Evolutionary conservation across 1,140 invertebrate species (phyloP).

Genomic region (Microplitis mediator): DNA sequence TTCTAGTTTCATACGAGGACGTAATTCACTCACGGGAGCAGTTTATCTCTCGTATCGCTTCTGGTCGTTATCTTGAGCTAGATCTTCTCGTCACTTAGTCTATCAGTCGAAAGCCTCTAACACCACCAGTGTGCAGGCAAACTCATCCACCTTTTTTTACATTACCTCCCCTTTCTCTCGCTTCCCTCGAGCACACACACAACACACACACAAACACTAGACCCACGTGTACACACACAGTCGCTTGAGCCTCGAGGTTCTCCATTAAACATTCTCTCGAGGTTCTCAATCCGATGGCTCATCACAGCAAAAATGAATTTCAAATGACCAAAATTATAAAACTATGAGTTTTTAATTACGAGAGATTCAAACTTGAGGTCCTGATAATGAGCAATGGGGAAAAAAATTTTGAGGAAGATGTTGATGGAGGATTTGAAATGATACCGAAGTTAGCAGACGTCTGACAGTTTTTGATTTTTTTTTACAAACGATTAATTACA

Average conservation of each 20-base stretch:
- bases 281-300: too few species aligned
- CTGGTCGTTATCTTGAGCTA: constrained; percentile 21
- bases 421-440: too few species aligned
- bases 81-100: constrained; percentile 25
- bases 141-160: background rate
- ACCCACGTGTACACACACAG: background rate
- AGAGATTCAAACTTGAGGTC: too few species aligned
- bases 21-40: constrained; percentile 24
- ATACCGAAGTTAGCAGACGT: too few species aligned
- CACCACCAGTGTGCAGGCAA: background rate
- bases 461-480: too few species aligned
- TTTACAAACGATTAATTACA: too few species aligned
- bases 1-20: constrained; percentile 3
- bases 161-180: background rate
- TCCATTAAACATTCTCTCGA: too few species aligned
- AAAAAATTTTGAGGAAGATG: too few species aligned
- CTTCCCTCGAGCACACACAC: background rate
- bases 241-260: background rate
- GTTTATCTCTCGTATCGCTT: constrained; percentile 21
- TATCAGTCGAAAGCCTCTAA: constrained; percentile 10
- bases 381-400: too few species aligned
- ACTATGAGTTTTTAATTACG: too few species aligned
- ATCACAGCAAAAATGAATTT: too few species aligned
- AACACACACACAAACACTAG: background rate
- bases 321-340: too few species aligned